Base-by-base conservation (phyloP, 1,140 invertebrate genomes). In the Drosophila cardini region DNA sequence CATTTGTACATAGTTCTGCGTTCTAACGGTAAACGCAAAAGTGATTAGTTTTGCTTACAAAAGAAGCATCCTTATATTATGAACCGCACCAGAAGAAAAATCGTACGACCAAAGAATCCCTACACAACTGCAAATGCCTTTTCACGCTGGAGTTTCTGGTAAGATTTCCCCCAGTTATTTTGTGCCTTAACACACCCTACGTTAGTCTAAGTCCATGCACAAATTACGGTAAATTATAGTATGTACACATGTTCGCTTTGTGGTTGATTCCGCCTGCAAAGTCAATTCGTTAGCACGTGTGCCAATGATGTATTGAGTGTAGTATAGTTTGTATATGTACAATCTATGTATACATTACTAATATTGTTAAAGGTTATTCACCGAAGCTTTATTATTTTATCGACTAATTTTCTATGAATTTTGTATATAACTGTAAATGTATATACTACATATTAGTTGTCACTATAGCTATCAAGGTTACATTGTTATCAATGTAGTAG, bases 141-240 rank as follows among this genome's bases (percentile, higher is more conserved):
- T 26, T 91, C 90, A 73, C 74, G 78, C 55, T 91, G 87, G 85
- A 91, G 72, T 58, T 91, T 91, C 68, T 91, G 90, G 90, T 91
- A 68, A 90, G 90, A 67, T 16, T 26, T 40, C 53, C 18, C 18
- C n/a, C 4, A 34, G 0, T 15, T 55, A 4, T 36, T 9, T 53
- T 45, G 9, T 30, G 15, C 38, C 38, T n/a, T 10, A n/a, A 50
- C 18, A 1, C 6, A 5, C 45, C 38, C 21, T 11, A 50, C 30
- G 46, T 15, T 64, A 76, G 58, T 61, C 60, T 67, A 58, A 4
- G 45, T 45, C 13, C 52, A 26, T 26, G 5, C 21, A 45, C 11
- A 42, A 67, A 57, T 84, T 75, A 65, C 81, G 69, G 81, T 85
- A 78, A 77, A 77, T 80, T 42, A 48, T 21, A 26, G 21, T 26